Conservation (phyloP, 2,888 invertebrate species). For the Amphipyra berbera region DNA sequence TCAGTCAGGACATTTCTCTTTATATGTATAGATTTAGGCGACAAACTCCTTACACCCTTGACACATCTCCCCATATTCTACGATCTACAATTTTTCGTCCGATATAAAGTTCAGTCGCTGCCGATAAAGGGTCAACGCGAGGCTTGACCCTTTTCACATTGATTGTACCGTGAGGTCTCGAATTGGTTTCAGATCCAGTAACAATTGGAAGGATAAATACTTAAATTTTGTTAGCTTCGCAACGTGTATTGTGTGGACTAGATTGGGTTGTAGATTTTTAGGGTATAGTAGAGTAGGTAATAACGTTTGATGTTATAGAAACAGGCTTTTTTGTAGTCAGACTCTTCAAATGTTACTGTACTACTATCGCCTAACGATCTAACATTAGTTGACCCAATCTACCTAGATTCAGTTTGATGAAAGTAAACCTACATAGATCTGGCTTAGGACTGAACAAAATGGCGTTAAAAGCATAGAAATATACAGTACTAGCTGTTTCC, state of each 20-base stretch:
- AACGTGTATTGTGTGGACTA: conserved; percentile 35
- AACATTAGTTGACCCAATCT: too few relatives aligned
- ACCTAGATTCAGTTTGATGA: too few relatives aligned
- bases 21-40: too few relatives aligned
- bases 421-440: too few relatives aligned
- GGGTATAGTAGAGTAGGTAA: conserved; percentile 9
- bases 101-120: conserved; percentile 52
- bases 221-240: conserved; percentile 55
- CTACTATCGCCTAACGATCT: too few relatives aligned
- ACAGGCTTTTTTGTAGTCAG: not conserved
- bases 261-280: conserved; percentile 30
- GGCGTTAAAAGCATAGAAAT: too few relatives aligned
- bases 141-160: conserved; percentile 57
- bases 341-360: not conserved
- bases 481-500: too few relatives aligned
- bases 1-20: too few relatives aligned
- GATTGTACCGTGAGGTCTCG: conserved; percentile 51
- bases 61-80: not conserved
- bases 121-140: conserved; percentile 57
- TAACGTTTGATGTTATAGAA: conserved; percentile 14
- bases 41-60: not conserved
- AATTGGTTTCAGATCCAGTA: conserved; percentile 49
- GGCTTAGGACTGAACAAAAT: too few relatives aligned
- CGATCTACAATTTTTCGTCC: conserved; percentile 19
- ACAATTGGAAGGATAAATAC: conserved; percentile 56